Conservation (phyloP, 2,797 vertebrate genomes). For the Danio tinwini region DNA sequence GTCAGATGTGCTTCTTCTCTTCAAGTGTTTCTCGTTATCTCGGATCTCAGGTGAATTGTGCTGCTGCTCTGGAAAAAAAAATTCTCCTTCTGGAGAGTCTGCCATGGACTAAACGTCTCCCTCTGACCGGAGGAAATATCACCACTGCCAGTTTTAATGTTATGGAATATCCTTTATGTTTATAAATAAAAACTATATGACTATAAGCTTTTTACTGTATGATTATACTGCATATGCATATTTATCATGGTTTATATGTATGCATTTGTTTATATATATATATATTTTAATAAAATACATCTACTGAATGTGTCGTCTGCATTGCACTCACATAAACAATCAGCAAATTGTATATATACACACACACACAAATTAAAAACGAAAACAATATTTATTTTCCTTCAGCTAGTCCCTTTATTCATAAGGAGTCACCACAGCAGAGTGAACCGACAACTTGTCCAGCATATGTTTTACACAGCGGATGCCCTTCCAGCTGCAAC, state of each 20-base stretch:
- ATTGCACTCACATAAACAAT: not conserved
- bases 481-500: too few species aligned
- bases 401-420: too few species aligned
- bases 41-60: conserved; percentile 85
- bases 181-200: conserved; percentile 77
- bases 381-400: too few species aligned
- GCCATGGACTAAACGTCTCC: conserved; percentile 71
- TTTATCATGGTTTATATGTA: conserved; percentile 78
- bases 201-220: conserved; percentile 82
- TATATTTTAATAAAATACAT: conserved; percentile 85
- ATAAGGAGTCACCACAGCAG: too few species aligned
- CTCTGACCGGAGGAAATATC: conserved; percentile 70
- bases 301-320: conserved; percentile 39
- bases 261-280: conserved; percentile 76
- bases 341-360: too few species aligned
- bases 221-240: conserved; percentile 82
- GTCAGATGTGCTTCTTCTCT: conserved; percentile 56
- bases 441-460: too few species aligned
- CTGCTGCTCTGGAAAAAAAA: conserved; percentile 69
- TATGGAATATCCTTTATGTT: conserved; percentile 78
- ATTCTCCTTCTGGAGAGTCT: conserved; percentile 60
- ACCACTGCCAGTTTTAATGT: conserved; percentile 85
- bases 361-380: too few species aligned
- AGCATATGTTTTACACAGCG: too few species aligned
- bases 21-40: conserved; percentile 68